Conservation (phyloP, 92 coral and sea anemone genomes). For the Pocillopora meandrina region DNA sequence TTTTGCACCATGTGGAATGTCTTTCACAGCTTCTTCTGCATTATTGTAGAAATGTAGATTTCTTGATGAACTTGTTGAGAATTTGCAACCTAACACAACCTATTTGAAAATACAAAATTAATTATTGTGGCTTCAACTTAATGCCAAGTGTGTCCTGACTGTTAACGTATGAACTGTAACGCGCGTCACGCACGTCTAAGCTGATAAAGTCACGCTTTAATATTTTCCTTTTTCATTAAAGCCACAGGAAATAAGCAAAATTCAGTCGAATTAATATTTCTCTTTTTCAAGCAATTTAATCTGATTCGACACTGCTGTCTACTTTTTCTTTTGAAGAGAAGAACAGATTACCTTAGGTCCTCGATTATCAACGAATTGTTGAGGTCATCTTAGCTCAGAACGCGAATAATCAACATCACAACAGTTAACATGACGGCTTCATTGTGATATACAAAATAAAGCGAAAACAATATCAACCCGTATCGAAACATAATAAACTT, state of each 20-base stretch:
- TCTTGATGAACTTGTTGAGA: slow-evolving; percentile 76
- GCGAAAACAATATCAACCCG: background rate
- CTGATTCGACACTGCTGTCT: too few relatives aligned
- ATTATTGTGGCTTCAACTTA: too few relatives aligned
- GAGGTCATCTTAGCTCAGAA: slow-evolving; percentile 13
- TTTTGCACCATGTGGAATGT: slow-evolving; percentile 78
- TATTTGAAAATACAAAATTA: background rate
- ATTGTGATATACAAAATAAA: background rate
- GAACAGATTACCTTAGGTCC: background rate
- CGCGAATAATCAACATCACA: background rate
- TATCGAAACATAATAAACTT: background rate
- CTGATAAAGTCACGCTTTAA: too few relatives aligned
- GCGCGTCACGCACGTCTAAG: too few relatives aligned
- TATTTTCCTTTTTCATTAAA: too few relatives aligned
- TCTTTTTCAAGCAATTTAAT: too few relatives aligned
- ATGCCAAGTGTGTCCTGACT: background rate
- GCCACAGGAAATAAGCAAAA: too few relatives aligned
- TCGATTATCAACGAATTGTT: background rate
- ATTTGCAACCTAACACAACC: slow-evolving; percentile 33
- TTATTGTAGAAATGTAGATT: slow-evolving; percentile 67
- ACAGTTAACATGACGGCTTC: background rate
- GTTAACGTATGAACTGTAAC: background rate
- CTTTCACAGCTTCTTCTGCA: slow-evolving; percentile 90
- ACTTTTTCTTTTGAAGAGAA: too few relatives aligned
- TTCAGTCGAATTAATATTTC: too few relatives aligned